These are phyloP conservation scores for Wasmannia auropunctata DNA, from an alignment of 1,140 invertebrate genomes.

Conservation along the genomic window DNA sequence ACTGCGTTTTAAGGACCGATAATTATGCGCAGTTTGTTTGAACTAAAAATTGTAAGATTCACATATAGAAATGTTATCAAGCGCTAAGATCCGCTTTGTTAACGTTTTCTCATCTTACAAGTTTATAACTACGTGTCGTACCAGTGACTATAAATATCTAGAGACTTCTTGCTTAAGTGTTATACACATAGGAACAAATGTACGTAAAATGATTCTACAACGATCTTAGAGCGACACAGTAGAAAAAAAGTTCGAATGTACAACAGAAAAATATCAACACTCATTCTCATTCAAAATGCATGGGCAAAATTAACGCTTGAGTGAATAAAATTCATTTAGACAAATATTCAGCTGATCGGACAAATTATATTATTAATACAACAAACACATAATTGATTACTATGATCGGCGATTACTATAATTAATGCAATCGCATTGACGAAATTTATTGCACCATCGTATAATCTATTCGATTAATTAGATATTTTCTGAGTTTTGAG, in stretches of 20 bases:
- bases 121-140: too few species aligned
- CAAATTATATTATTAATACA: constrained; percentile 16
- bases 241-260: background rate
- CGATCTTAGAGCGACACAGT: background rate
- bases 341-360: background rate
- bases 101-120: too few species aligned
- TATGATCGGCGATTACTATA: constrained; percentile 8
- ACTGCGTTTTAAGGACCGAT: too few species aligned
- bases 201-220: background rate
- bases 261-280: background rate
- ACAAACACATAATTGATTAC: background rate
- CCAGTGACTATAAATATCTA: too few species aligned
- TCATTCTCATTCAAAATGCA: background rate
- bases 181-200: too few species aligned
- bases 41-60: too few species aligned
- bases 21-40: too few species aligned
- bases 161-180: too few species aligned
- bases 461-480: constrained; percentile 18
- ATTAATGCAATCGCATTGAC: background rate
- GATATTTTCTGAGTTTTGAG: constrained; percentile 1
- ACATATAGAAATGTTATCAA: too few species aligned
- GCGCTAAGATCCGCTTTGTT: too few species aligned
- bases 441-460: background rate
- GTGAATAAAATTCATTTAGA: background rate
- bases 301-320: background rate